A percentile compares a stretch with the other conserved stretches of the same genome.
Evolutionary conservation across 2,888 invertebrate species (phyloP).

Genomic region (Acrocyrtus sp.): DNA sequence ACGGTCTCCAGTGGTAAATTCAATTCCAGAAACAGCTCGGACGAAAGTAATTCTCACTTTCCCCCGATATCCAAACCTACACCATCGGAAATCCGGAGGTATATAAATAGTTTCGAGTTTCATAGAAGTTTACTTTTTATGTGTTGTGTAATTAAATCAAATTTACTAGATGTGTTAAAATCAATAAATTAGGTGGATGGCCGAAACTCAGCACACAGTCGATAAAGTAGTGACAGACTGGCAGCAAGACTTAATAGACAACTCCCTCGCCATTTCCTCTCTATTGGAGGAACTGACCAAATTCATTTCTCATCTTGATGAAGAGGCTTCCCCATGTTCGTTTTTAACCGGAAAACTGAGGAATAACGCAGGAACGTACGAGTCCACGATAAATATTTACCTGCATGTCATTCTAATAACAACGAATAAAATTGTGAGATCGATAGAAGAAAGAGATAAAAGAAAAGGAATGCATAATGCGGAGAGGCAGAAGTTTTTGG

Average conservation of each 20-base stretch:
- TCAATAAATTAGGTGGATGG: conserved; percentile 30
- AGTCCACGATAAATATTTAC: conserved; percentile 3
- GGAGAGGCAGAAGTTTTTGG: neutral
- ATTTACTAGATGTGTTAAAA: no score
- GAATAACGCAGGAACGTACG: conserved; percentile 2
- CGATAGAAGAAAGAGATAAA: neutral
- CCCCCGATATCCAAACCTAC: no score
- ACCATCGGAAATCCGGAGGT: no score
- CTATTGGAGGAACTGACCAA: conserved; percentile 7
- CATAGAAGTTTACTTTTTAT: no score
- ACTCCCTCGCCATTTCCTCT: neutral
- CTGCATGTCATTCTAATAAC: neutral
- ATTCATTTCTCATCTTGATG: neutral
- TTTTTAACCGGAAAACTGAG: neutral
- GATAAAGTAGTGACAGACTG: conserved; percentile 9
- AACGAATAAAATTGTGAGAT: neutral
- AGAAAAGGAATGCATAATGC: neutral
- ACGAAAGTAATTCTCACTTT: no score
- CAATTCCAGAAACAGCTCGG: no score
- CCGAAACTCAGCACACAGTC: conserved; percentile 2
- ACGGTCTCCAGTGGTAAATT: no score
- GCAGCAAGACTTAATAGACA: conserved; percentile 10
- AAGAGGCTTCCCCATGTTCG: neutral
- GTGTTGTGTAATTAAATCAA: no score
- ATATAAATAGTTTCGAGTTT: no score